Conservation (phyloP, 2,888 invertebrate genomes). For the Standfussiana lucernea region DNA sequence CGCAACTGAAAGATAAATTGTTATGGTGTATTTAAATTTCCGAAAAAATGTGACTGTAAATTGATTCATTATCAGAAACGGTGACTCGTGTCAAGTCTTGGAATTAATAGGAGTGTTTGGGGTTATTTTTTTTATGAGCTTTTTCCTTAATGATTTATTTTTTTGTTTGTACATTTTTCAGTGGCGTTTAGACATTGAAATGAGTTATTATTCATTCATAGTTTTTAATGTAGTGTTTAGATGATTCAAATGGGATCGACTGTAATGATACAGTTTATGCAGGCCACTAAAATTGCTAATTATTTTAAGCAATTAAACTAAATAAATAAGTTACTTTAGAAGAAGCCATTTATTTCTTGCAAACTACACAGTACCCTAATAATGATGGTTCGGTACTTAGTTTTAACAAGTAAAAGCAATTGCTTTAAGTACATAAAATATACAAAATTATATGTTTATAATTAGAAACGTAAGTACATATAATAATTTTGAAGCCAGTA, state of each 20-base stretch:
- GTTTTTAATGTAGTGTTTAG: neutral
- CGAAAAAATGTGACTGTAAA: constrained; percentile 65
- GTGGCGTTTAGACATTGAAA: constrained; percentile 47
- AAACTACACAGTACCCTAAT: too few species aligned
- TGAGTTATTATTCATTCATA: constrained; percentile 34
- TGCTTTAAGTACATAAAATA: too few species aligned
- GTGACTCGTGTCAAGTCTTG: constrained; percentile 57
- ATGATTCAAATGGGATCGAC: neutral
- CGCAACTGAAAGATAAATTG: constrained; percentile 77
- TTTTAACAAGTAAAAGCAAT: too few species aligned
- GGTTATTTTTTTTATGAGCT: constrained; percentile 46
- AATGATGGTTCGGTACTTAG: too few species aligned
- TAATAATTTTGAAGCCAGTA: too few species aligned
- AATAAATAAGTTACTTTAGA: too few species aligned
- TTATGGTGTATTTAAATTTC: constrained; percentile 61
- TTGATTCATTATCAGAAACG: constrained; percentile 68
- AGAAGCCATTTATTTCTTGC: too few species aligned
- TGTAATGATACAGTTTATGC: constrained; percentile 1
- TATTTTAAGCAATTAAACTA: neutral
- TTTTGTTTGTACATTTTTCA: constrained; percentile 42
- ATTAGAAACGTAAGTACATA: too few species aligned
- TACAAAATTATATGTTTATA: too few species aligned
- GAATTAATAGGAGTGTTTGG: constrained; percentile 45
- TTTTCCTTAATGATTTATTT: constrained; percentile 48
- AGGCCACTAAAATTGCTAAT: neutral